These are phyloP conservation scores for Sphecodes monilicornis DNA, from an alignment of 2,888 invertebrate genomes.

Conservation along the genomic window DNA sequence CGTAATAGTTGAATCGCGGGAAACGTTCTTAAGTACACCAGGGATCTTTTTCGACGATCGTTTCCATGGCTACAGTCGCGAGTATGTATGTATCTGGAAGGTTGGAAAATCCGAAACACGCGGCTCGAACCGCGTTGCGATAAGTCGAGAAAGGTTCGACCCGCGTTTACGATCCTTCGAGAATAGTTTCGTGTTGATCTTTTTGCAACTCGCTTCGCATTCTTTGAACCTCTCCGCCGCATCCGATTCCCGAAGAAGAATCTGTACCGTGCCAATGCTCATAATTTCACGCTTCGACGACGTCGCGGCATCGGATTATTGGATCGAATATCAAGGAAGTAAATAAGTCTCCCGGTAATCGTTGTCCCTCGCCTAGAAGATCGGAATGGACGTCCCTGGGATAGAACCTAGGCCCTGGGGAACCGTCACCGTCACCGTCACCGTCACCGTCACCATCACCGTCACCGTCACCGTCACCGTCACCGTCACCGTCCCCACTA, in stretches of 20 bases:
- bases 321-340: slow-evolving; percentile 76
- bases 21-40: neutral
- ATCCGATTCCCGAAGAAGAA: slow-evolving; percentile 62
- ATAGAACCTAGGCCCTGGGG: slow-evolving; percentile 60
- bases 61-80: neutral
- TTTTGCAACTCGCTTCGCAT: slow-evolving; percentile 44
- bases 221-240: slow-evolving; percentile 36
- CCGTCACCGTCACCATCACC: no score
- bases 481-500: neutral
- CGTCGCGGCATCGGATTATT: slow-evolving; percentile 79
- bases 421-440: slow-evolving; percentile 14
- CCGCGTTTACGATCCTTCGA: slow-evolving; percentile 1
- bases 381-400: slow-evolving; percentile 67
- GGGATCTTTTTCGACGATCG: neutral
- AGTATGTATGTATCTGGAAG: neutral
- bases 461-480: no score
- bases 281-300: slow-evolving; percentile 80
- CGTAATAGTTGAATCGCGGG: neutral
- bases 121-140: neutral
- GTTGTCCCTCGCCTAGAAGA: slow-evolving; percentile 59
- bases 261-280: slow-evolving; percentile 75
- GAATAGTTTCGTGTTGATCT: slow-evolving; percentile 24
- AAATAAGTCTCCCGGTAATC: slow-evolving; percentile 67
- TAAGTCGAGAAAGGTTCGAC: neutral
- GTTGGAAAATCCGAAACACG: neutral